phyloP scores from a whole-genome alignment of 2,888 invertebrate genomes.

The Hydroisotoma schaefferi region DNA sequence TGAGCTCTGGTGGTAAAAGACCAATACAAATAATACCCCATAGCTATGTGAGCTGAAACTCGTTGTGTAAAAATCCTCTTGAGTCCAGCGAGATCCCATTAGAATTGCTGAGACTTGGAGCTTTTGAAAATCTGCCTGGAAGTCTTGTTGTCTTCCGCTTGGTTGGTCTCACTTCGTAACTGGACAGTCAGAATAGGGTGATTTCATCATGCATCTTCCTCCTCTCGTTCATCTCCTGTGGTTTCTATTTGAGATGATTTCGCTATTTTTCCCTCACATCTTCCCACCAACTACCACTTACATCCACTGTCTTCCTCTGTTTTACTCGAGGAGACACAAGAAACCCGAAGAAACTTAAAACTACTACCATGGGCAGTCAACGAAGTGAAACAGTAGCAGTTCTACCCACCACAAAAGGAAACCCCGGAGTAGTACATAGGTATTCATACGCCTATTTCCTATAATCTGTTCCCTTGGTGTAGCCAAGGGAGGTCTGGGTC shows the following conservation, averaged over 20 bases:
- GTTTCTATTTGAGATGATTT: constrained; percentile 9
- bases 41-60: too few species aligned
- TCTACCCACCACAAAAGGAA: too few species aligned
- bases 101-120: constrained; percentile 17
- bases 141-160: constrained; percentile 33
- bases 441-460: too few species aligned
- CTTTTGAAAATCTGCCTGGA: constrained; percentile 22
- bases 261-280: not conserved
- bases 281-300: too few species aligned
- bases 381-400: not conserved
- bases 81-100: constrained; percentile 18
- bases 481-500: too few species aligned
- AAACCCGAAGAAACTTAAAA: not conserved
- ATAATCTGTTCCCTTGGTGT: too few species aligned
- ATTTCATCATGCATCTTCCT: constrained; percentile 17
- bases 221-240: constrained; percentile 3
- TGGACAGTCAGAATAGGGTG: constrained; percentile 10
- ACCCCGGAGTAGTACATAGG: too few species aligned
- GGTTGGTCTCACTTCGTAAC: constrained; percentile 17
- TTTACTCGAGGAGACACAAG: too few species aligned
- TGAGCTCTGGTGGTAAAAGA: not conserved
- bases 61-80: constrained; percentile 10
- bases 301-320: too few species aligned
- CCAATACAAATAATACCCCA: too few species aligned
- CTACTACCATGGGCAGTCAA: not conserved